Evolutionary conservation across 2,888 invertebrate species (phyloP).

Genomic region (Agrilus cyanescens): DNA sequence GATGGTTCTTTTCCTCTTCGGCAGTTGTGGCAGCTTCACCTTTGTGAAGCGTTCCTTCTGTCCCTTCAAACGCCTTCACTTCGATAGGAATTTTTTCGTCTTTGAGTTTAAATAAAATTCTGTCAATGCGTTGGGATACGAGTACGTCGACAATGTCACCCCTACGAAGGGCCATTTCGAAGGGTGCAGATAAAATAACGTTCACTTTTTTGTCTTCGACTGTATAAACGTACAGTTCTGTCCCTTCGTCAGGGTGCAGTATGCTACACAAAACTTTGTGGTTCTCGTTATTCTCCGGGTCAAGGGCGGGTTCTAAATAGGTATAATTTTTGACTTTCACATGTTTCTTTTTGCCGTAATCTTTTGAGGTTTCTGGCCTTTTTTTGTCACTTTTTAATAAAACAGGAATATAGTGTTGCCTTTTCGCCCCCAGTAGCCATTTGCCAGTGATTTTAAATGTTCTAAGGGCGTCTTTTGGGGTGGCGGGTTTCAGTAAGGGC

Average conservation of each 20-base stretch:
- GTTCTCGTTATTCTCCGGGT: slow-evolving; percentile 50
- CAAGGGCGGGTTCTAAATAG: slow-evolving; percentile 62
- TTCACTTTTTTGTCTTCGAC: slow-evolving; percentile 63
- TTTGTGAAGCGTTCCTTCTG: slow-evolving; percentile 42
- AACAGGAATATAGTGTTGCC: slow-evolving; percentile 72
- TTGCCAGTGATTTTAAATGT: slow-evolving; percentile 73
- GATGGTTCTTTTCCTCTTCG: slow-evolving; percentile 38
- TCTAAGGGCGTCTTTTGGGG: slow-evolving; percentile 69
- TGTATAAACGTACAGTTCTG: slow-evolving; percentile 58
- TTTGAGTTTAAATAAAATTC: slow-evolving; percentile 58
- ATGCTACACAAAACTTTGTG: slow-evolving; percentile 51
- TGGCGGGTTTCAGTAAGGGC: slow-evolving; percentile 68
- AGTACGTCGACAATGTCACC: slow-evolving; percentile 68
- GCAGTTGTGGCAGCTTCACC: slow-evolving; percentile 59
- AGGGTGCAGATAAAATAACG: slow-evolving; percentile 58
- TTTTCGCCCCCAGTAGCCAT: slow-evolving; percentile 58
- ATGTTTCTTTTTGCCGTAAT: slow-evolving; percentile 57
- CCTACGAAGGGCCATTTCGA: slow-evolving; percentile 65
- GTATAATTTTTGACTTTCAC: slow-evolving; percentile 55
- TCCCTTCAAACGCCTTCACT: slow-evolving; percentile 15
- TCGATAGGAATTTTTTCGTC: slow-evolving; percentile 60
- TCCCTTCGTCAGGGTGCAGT: slow-evolving; percentile 45
- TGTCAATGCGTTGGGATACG: slow-evolving; percentile 64
- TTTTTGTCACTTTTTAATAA: slow-evolving; percentile 41
- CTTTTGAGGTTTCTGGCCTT: slow-evolving; percentile 27